Base-by-base conservation (phyloP, 1,140 invertebrate species). In the Adoxophyes honmai region DNA sequence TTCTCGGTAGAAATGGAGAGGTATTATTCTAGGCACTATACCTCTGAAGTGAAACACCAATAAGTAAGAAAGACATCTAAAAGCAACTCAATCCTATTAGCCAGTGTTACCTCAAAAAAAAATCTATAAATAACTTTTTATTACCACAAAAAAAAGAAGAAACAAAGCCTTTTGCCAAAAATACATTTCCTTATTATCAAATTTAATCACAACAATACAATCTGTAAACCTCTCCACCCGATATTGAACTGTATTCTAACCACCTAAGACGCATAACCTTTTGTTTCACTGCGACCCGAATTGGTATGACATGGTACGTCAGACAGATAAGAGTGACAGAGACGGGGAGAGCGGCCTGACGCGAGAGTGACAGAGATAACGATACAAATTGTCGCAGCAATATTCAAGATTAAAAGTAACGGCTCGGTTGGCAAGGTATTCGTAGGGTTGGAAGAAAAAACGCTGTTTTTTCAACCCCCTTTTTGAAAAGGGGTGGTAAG, bases 351-450 rank as follows among this genome's bases (percentile, higher is more conserved):
- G 18, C 11, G 18, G 16, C 21, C 11, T 48, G 42, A 48, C 42
- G 16, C 18, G 42, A 10, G 42, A 38, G 56, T 74, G 57, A 53
- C 64, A 52, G 73, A 73, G 38, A 52, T 21, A 64, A 62, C 62
- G 64, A 68, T 77, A 75, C 68, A 69, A 70, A 74, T 74, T 78
- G 78, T 81, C 76, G 64, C 57, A 70, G 73, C 81, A 84, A 84
- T 84, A 77, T 81, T 72, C 70, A 64, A 80, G 81, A 84, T 84
- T 84, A 84, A 84, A 84, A 81, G 75, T 74, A 73, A 81, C 78
- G 78, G 71, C 64, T 78, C 73, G 78, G 63, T 79, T 75, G 73
- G 74, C 73, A 28, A 18, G 53, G 35, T 44, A 18, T 18, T 6
- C 6, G 39, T 8, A 48, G 42, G 16, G 42, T 48, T 11, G 10